phyloP scores from a whole-genome alignment of 2,113 vertebrate species.

The Orycteropus afer region DNA sequence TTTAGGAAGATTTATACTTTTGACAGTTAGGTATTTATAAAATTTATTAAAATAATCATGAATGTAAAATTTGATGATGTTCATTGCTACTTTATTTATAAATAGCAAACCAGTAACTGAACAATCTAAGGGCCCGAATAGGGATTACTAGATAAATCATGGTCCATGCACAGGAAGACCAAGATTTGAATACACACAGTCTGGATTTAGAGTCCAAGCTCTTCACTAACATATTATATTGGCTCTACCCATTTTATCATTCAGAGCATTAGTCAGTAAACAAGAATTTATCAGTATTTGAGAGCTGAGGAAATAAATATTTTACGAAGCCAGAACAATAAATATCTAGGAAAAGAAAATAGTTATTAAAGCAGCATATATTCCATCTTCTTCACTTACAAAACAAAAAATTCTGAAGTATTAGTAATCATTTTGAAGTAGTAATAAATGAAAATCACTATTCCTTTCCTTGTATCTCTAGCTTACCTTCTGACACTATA shows the following conservation, averaged over 20 bases:
- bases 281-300: background rate
- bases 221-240: background rate
- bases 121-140: background rate
- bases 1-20: background rate
- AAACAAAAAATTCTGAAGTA: background rate
- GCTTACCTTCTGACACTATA: background rate
- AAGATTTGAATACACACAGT: background rate
- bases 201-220: background rate
- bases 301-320: constrained; percentile 7
- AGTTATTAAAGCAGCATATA: background rate
- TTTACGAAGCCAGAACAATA: background rate
- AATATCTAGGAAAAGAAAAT: background rate
- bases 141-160: background rate
- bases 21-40: background rate
- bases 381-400: background rate
- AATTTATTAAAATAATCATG: background rate
- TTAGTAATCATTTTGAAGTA: background rate
- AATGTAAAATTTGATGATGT: background rate
- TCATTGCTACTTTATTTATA: background rate
- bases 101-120: background rate
- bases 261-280: background rate
- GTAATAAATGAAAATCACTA: background rate
- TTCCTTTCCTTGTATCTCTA: background rate
- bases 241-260: background rate
- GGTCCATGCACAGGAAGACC: background rate